These are phyloP conservation scores for Rapana venosa DNA, from an alignment of 2,888 invertebrate genomes.

Conservation along the genomic window DNA sequence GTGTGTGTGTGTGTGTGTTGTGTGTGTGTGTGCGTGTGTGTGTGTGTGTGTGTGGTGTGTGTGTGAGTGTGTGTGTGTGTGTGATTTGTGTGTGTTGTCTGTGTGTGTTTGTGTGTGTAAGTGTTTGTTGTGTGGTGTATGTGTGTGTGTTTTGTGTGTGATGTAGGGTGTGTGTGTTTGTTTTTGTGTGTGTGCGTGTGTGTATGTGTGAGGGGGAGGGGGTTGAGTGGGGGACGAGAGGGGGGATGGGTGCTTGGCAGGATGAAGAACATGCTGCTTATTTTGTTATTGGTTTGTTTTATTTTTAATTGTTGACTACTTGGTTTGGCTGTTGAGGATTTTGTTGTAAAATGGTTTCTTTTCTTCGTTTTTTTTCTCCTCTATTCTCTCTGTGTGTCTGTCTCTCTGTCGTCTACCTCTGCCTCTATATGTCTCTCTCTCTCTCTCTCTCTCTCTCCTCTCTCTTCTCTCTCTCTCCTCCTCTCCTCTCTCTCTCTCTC, in stretches of 20 bases:
- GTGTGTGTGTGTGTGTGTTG: slow-evolving; percentile 9
- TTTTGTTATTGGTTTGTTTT: not conserved
- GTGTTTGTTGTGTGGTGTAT: not conserved
- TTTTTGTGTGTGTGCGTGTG: not conserved
- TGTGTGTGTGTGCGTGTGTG: not conserved
- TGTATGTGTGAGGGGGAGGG: not conserved
- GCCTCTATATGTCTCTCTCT: not conserved
- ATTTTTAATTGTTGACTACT: too few species aligned
- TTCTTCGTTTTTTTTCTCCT: too few species aligned
- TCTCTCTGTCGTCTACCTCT: not conserved
- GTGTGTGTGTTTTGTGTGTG: not conserved
- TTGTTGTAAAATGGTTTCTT: too few species aligned
- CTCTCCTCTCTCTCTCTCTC: too few species aligned
- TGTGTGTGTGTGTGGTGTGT: not conserved
- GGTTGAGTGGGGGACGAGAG: too few species aligned
- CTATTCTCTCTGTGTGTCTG: not conserved
- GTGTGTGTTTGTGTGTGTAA: not conserved
- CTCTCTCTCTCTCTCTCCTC: not conserved
- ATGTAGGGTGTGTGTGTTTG: too few species aligned
- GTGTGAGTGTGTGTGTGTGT: not conserved
- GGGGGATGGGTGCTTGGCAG: not conserved
- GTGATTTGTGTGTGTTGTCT: too few species aligned
- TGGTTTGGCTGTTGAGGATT: too few species aligned
- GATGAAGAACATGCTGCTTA: not conserved
- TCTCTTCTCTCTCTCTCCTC: not conserved